These are phyloP conservation scores for Synanceia verrucosa DNA, from an alignment of 2,797 vertebrate genomes.

Conservation along the genomic window DNA sequence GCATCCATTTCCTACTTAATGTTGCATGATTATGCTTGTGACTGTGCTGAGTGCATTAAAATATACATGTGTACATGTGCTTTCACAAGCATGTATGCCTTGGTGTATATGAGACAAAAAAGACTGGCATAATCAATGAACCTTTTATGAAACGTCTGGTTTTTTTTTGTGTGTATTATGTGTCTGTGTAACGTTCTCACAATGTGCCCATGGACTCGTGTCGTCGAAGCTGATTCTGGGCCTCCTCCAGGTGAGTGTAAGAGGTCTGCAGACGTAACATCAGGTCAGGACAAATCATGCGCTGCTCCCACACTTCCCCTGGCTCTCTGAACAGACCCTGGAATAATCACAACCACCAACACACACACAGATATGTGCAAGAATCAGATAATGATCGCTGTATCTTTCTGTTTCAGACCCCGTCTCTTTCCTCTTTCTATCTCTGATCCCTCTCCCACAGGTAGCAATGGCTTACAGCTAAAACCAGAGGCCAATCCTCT, in stretches of 20 bases:
- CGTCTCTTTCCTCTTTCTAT: constrained; percentile 7
- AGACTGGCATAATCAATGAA: not conserved
- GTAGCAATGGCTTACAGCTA: constrained; percentile 52
- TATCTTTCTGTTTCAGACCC: constrained; percentile 31
- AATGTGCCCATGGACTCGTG: constrained; percentile 49
- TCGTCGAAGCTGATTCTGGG: constrained; percentile 71
- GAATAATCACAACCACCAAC: constrained; percentile 32
- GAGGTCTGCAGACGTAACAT: constrained; percentile 83
- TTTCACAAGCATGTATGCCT: not conserved
- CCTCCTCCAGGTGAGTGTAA: constrained; percentile 76
- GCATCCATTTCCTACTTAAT: constrained; percentile 45
- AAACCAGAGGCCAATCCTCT: constrained; percentile 58
- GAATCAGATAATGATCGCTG: constrained; percentile 51
- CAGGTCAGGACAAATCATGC: constrained; percentile 85
- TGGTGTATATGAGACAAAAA: constrained; percentile 18
- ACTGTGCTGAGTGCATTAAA: constrained; percentile 12
- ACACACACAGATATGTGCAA: constrained; percentile 32
- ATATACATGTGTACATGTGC: not conserved
- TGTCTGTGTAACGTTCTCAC: constrained; percentile 21
- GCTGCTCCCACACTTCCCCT: constrained; percentile 84
- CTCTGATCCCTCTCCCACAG: constrained; percentile 60
- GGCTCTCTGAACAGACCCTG: constrained; percentile 87
- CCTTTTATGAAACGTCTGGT: not conserved
- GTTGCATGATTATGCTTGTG: constrained; percentile 31
- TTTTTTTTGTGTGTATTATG: not conserved